A percentile compares a stretch with the other conserved stretches of the same genome.
Evolutionary conservation across 37 sponge, comb jelly and placozoan species (phyloP).

Genomic region (Crambe crambe): DNA sequence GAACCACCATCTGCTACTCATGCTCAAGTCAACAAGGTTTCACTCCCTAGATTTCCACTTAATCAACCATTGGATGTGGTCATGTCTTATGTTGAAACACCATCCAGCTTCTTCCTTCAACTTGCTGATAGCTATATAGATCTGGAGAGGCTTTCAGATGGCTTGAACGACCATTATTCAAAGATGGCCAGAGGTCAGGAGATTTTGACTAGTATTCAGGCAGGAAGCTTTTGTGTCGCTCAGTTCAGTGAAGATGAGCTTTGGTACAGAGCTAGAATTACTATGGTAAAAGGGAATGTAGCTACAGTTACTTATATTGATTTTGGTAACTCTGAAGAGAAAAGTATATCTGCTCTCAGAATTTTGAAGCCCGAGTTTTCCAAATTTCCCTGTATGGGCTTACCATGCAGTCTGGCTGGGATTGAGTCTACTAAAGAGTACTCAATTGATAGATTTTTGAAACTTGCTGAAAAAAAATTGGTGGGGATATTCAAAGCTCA

Average conservation of each 20-base stretch:
- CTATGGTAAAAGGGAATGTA: neutral
- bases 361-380: slow-evolving; percentile 22
- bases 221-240: slow-evolving; percentile 51
- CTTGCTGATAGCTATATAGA: slow-evolving; percentile 3
- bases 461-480: neutral
- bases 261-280: slow-evolving; percentile 67
- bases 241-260: slow-evolving; percentile 45
- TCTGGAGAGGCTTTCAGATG: neutral
- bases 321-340: slow-evolving; percentile 49
- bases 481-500: slow-evolving; percentile 6
- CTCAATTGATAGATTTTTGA: slow-evolving; percentile 3
- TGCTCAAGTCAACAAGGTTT: neutral
- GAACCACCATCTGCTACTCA: neutral
- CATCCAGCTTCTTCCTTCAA: slow-evolving; percentile 49
- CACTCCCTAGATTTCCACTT: slow-evolving; percentile 15
- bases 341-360: neutral
- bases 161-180: slow-evolving; percentile 18
- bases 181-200: neutral
- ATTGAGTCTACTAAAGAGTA: neutral
- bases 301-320: slow-evolving; percentile 53
- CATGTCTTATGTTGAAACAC: slow-evolving; percentile 28
- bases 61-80: slow-evolving; percentile 8
- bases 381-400: slow-evolving; percentile 36
- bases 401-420: slow-evolving; percentile 28
- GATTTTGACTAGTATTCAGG: neutral